phyloP scores from a whole-genome alignment of 2,113 vertebrate species.

The Thunnus thynnus region DNA sequence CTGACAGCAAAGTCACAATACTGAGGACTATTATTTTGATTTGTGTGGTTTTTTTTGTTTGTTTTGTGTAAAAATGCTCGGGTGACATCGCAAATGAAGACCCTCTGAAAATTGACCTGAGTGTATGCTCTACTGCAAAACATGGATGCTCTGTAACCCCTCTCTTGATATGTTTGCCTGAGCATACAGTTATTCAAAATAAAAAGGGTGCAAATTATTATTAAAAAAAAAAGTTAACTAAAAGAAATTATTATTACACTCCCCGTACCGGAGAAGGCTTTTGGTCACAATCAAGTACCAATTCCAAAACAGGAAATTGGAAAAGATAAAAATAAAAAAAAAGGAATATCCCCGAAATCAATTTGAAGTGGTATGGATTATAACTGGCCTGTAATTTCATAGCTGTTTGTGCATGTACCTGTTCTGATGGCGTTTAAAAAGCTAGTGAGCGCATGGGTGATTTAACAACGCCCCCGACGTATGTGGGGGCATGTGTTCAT shows the following conservation, averaged over 20 bases:
- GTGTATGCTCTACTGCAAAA: constrained; percentile 72
- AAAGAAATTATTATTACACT: constrained; percentile 44
- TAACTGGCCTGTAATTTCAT: constrained; percentile 59
- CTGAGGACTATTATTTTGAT: constrained; percentile 46
- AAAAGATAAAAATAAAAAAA: constrained; percentile 17
- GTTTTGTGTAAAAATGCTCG: constrained; percentile 31
- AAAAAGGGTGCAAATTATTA: constrained; percentile 67
- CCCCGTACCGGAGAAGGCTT: constrained; percentile 61
- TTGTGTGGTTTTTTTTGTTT: constrained; percentile 35
- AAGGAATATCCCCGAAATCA: constrained; percentile 16
- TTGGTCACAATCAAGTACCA: constrained; percentile 81
- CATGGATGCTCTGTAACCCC: constrained; percentile 40
- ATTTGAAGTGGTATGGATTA: constrained; percentile 29
- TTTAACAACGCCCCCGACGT: constrained; percentile 25
- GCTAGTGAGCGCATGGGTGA: constrained; percentile 41
- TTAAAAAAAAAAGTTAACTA: constrained; percentile 21
- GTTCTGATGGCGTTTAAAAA: constrained; percentile 63
- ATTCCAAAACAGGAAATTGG: constrained; percentile 52
- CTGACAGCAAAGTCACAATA: constrained; percentile 60
- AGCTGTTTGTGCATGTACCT: constrained; percentile 64
- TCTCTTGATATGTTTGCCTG: constrained; percentile 61
- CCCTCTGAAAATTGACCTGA: constrained; percentile 74
- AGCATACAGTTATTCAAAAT: constrained; percentile 49
- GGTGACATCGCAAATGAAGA: constrained; percentile 21
- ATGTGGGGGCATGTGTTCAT: constrained; percentile 48